Evolutionary conservation across 2,888 invertebrate genomes (phyloP).

Genomic region (Leucoma salicis): DNA sequence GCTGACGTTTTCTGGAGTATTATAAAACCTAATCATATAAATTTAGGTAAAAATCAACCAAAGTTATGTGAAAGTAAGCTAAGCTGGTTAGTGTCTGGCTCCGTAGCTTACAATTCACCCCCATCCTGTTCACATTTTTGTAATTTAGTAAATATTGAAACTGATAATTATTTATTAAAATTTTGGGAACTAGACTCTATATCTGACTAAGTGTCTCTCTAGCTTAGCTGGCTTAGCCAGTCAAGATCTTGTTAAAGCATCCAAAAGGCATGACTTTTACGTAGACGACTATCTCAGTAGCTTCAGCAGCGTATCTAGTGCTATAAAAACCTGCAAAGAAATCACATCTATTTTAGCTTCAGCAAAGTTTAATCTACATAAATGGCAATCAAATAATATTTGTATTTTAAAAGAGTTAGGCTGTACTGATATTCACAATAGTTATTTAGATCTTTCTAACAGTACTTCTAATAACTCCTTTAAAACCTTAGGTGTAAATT

Average conservation of each 20-base stretch:
- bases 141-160: not conserved
- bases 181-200: constrained; percentile 35
- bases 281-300: too few species aligned
- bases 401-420: too few species aligned
- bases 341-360: not conserved
- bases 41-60: not conserved
- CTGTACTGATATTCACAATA: too few species aligned
- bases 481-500: too few species aligned
- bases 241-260: too few species aligned
- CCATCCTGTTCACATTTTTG: not conserved
- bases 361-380: not conserved
- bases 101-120: not conserved
- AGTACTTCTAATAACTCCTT: too few species aligned
- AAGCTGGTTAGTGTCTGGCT: not conserved
- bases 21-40: not conserved
- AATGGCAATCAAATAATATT: not conserved
- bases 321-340: not conserved
- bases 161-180: not conserved
- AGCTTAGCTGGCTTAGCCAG: too few species aligned
- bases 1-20: too few species aligned
- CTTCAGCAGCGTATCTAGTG: not conserved
- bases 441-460: too few species aligned
- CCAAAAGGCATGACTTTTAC: too few species aligned
- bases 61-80: not conserved
- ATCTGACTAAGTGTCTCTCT: too few species aligned